Evolutionary conservation across 2,888 invertebrate species (phyloP).

Genomic region (Molorchus minor): DNA sequence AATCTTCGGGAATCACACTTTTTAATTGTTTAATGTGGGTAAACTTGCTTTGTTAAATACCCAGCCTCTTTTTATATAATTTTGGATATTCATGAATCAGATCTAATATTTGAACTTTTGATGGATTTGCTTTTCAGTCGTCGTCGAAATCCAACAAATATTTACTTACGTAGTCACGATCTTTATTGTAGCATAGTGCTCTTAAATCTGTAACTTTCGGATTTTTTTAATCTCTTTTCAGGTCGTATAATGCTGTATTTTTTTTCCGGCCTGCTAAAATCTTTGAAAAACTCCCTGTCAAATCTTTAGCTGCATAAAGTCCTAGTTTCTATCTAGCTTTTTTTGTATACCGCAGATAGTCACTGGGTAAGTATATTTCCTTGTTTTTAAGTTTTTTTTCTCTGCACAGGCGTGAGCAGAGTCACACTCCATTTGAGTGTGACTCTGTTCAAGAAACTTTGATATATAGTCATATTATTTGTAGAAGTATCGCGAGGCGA

Average conservation of each 20-base stretch:
- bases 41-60: background rate
- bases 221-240: background rate
- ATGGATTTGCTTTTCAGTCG: background rate
- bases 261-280: background rate
- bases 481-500: too few species aligned
- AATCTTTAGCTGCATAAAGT: background rate
- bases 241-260: background rate
- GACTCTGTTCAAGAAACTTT: too few species aligned
- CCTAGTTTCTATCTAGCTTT: background rate
- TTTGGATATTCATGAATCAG: background rate
- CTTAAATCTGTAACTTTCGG: background rate
- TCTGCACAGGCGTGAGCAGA: too few species aligned
- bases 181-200: background rate
- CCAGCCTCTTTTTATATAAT: background rate
- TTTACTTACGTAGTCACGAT: background rate
- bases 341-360: background rate
- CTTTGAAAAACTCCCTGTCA: background rate
- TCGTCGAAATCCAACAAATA: background rate
- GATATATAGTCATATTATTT: too few species aligned
- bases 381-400: too few species aligned
- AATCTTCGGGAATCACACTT: too few species aligned
- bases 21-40: too few species aligned
- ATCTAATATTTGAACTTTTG: background rate
- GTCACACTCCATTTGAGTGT: too few species aligned
- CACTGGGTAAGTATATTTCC: background rate